Conservation (phyloP, 2,797 vertebrate species). For the Myripristis murdjan region DNA sequence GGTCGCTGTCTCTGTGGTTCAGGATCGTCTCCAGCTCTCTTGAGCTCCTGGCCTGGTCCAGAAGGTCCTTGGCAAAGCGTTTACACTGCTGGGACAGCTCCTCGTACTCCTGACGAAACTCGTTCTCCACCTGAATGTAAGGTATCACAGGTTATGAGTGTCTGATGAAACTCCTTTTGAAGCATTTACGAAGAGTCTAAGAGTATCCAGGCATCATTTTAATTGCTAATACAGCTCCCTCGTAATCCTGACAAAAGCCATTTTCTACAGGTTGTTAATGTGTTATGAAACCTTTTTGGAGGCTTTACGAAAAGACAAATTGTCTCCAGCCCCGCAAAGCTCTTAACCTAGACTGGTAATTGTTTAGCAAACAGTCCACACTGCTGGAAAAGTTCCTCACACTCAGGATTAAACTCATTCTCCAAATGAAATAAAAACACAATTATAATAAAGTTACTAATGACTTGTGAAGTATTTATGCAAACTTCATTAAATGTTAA, state of each 20-base stretch:
- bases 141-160: no score
- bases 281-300: no score
- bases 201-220: no score
- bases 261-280: no score
- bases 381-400: conserved; percentile 97
- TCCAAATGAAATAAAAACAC: conserved; percentile 84
- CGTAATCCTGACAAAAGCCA: no score
- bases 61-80: conserved; percentile 95
- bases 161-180: no score
- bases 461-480: no score
- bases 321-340: conserved; percentile 95
- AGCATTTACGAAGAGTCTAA: no score
- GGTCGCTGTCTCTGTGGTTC: conserved; percentile 95
- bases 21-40: conserved; percentile 96
- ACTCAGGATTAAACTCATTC: conserved; percentile 98
- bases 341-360: conserved; percentile 96
- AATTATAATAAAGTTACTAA: no score
- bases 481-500: background rate
- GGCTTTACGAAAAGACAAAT: no score
- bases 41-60: conserved; percentile 98
- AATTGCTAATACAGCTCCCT: no score
- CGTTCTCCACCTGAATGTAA: no score
- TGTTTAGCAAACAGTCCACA: conserved; percentile 98
- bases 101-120: conserved; percentile 97
- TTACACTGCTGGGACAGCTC: conserved; percentile 93